Conservation (phyloP, 2,113 vertebrate genomes). For the Gnathonemus echidnorhynchus region DNA sequence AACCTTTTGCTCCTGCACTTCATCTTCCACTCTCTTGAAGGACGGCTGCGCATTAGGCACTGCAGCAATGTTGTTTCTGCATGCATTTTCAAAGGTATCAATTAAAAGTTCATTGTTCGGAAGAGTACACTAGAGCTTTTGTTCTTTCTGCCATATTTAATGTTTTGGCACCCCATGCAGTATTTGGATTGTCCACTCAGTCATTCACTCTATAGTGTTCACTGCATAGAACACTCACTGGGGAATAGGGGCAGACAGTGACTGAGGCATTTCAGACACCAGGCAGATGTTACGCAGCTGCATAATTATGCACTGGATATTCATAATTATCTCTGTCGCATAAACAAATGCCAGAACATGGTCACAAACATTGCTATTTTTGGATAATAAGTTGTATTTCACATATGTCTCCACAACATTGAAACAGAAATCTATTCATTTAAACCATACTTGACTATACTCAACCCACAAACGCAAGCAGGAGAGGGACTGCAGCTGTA, state of each 20-base stretch:
- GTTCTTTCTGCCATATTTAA: not conserved
- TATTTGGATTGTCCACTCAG: not conserved
- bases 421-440: not conserved
- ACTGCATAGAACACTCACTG: not conserved
- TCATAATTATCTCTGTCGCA: not conserved
- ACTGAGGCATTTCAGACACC: not conserved
- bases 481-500: too few species aligned
- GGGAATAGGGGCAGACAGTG: not conserved
- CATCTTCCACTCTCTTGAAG: not conserved
- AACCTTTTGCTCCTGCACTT: not conserved
- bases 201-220: not conserved
- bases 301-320: not conserved
- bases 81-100: not conserved
- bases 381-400: not conserved
- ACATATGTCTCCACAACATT: not conserved
- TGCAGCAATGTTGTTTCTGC: not conserved
- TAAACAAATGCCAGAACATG: not conserved
- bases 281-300: not conserved
- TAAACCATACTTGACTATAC: too few species aligned
- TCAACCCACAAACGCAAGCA: too few species aligned
- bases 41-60: not conserved
- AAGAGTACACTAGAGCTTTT: not conserved
- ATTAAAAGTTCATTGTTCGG: not conserved
- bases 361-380: not conserved
- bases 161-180: not conserved